Percentiles rank a stretch among this genome's conserved stretches.
phyloP scores from a whole-genome alignment of 1,140 invertebrate genomes.

The Drosophila tropicalis region DNA sequence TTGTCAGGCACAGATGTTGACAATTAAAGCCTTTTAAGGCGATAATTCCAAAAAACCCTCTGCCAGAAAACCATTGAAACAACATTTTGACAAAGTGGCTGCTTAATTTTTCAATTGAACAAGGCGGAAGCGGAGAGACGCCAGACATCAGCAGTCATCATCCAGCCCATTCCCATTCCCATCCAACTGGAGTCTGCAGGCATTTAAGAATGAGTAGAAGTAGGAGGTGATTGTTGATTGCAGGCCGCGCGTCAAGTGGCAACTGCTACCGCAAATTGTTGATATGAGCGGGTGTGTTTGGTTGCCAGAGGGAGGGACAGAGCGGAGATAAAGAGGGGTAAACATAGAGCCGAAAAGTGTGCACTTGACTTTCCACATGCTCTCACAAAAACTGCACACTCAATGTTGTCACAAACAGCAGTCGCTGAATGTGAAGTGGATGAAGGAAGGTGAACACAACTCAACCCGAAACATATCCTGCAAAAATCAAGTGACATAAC shows the following conservation, averaged over 20 bases:
- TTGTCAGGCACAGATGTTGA: conserved; percentile 72
- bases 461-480: conserved; percentile 16
- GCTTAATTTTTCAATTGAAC: conserved; percentile 79
- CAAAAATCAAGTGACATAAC: neutral
- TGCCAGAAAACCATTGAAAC: conserved; percentile 55
- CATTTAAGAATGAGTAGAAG: neutral
- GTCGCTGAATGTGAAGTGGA: conserved; percentile 34
- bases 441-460: neutral
- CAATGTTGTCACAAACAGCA: conserved; percentile 69
- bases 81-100: conserved; percentile 78
- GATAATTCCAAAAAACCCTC: conserved; percentile 20
- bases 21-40: conserved; percentile 66
- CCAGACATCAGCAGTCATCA: conserved; percentile 1
- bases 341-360: conserved; percentile 42
- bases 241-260: conserved; percentile 66
- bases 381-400: conserved; percentile 67
- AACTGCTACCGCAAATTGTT: conserved; percentile 67
- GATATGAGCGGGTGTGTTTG: conserved; percentile 39
- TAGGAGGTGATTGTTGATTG: conserved; percentile 28
- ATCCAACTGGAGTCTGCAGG: neutral
- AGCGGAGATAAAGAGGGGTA: conserved; percentile 7
- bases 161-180: neutral
- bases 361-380: conserved; percentile 70
- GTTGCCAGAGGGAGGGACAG: neutral
- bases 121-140: conserved; percentile 21